Evolutionary conservation across 92 coral and sea anemone genomes (phyloP).

Genomic region (Phenganax subtilis): DNA sequence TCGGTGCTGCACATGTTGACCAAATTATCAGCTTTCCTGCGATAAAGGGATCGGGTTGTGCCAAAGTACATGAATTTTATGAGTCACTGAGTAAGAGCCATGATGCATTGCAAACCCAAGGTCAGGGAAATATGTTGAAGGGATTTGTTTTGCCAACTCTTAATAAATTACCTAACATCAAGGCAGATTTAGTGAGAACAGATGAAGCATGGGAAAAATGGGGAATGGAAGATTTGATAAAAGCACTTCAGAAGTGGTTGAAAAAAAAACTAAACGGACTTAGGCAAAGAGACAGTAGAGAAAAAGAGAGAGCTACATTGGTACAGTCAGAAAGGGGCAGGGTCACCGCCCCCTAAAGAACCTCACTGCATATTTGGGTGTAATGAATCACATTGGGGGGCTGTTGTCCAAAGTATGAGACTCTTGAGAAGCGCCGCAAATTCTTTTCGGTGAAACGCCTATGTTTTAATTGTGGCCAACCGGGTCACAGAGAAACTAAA

Average conservation of each 20-base stretch:
- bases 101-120: slow-evolving; percentile 53
- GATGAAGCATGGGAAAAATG: slow-evolving; percentile 55
- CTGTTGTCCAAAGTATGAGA: slow-evolving; percentile 5
- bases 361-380: too few species aligned
- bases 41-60: slow-evolving; percentile 38
- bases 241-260: slow-evolving; percentile 32
- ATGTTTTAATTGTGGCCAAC: slow-evolving; percentile 52
- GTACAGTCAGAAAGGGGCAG: background rate
- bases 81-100: slow-evolving; percentile 44
- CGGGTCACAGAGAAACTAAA: slow-evolving; percentile 37
- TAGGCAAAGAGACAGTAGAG: slow-evolving; percentile 4
- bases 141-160: slow-evolving; percentile 49
- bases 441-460: slow-evolving; percentile 43
- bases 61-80: slow-evolving; percentile 50
- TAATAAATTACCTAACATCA: slow-evolving; percentile 52
- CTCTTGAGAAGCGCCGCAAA: slow-evolving; percentile 25
- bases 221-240: slow-evolving; percentile 36
- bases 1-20: slow-evolving; percentile 46
- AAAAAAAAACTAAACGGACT: slow-evolving; percentile 31
- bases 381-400: too few species aligned
- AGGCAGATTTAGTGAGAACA: slow-evolving; percentile 48
- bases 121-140: slow-evolving; percentile 44
- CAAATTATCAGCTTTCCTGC: slow-evolving; percentile 42
- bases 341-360: background rate
- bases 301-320: background rate